Conservation (phyloP, 2,113 vertebrate genomes). For the Caranx ignobilis region DNA sequence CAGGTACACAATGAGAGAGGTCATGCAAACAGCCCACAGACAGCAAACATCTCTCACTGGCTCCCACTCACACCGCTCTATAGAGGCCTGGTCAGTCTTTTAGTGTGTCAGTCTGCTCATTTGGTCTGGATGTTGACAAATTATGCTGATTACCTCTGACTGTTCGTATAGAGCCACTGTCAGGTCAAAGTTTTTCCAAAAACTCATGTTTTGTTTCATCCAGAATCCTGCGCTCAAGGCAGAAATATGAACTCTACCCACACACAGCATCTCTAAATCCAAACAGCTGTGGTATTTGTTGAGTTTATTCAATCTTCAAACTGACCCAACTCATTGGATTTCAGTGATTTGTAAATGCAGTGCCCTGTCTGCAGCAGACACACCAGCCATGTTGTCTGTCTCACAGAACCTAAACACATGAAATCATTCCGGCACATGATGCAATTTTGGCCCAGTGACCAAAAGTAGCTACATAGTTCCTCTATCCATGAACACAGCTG, state of each 20-base stretch:
- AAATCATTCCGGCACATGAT: too few species aligned
- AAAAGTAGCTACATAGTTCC: too few species aligned
- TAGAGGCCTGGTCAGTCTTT: not conserved
- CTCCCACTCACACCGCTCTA: not conserved
- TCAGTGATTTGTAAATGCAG: too few species aligned
- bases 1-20: slow-evolving; percentile 24
- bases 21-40: slow-evolving; percentile 67
- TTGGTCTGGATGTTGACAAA: not conserved
- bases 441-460: too few species aligned
- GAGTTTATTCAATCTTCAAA: too few species aligned
- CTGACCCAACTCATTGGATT: too few species aligned
- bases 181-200: not conserved
- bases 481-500: too few species aligned
- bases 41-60: slow-evolving; percentile 6
- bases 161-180: not conserved
- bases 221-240: not conserved
- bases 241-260: not conserved
- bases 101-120: not conserved
- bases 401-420: too few species aligned
- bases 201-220: not conserved
- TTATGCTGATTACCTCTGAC: not conserved
- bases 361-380: too few species aligned
- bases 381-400: too few species aligned
- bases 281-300: not conserved
- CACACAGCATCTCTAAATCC: not conserved